phyloP scores from a whole-genome alignment of 2,888 invertebrate genomes.

The Desoria tigrina region DNA sequence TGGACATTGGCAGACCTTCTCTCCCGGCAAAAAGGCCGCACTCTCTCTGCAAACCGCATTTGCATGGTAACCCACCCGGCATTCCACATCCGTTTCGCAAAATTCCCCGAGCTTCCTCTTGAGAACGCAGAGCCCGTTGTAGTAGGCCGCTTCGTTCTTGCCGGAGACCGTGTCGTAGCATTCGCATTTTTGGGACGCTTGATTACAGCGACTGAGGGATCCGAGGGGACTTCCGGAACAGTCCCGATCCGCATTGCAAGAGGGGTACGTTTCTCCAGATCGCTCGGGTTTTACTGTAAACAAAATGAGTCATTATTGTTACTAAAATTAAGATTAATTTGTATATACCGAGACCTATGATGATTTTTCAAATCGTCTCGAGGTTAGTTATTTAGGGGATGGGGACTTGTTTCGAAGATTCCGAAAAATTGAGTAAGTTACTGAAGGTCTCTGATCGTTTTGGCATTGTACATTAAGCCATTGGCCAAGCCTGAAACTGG shows the following conservation, averaged over 20 bases:
- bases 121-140: slow-evolving; percentile 26
- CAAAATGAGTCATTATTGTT: no score
- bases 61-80: slow-evolving; percentile 26
- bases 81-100: slow-evolving; percentile 28
- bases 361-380: no score
- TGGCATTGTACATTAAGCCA: no score
- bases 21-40: slow-evolving; percentile 25
- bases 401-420: no score
- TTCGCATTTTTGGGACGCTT: slow-evolving; percentile 18
- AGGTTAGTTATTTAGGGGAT: no score
- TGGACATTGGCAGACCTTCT: slow-evolving; percentile 42
- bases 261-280: background rate
- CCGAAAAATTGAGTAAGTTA: no score
- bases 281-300: background rate
- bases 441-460: no score
- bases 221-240: slow-evolving; percentile 19
- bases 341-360: no score
- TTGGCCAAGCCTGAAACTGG: no score
- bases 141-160: slow-evolving; percentile 18
- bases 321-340: no score
- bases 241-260: slow-evolving; percentile 14
- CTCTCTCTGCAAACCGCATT: slow-evolving; percentile 38
- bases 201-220: slow-evolving; percentile 25
- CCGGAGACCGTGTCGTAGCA: slow-evolving; percentile 31
- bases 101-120: slow-evolving; percentile 23